A percentile compares a stretch with the other conserved stretches of the same genome.
Conservation (phyloP, 2,113 vertebrate species). For the Sialia sialis region DNA sequence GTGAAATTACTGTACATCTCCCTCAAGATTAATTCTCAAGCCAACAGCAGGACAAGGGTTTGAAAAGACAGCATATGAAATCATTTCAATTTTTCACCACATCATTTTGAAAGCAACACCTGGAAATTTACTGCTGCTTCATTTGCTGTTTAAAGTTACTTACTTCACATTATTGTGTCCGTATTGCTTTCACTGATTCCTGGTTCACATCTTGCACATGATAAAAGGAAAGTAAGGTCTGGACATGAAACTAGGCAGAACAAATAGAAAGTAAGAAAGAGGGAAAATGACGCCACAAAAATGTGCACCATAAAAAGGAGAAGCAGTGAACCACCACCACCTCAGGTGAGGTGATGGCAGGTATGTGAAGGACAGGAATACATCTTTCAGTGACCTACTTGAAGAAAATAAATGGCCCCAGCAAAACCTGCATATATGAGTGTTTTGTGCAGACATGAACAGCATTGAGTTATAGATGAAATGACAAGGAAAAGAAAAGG, state of each 20-base stretch:
- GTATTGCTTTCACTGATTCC: neutral
- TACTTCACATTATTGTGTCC: neutral
- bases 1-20: too few relatives aligned
- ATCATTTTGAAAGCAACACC: neutral
- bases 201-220: neutral
- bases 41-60: neutral
- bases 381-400: neutral
- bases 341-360: neutral
- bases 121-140: neutral
- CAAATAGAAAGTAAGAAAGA: neutral
- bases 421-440: neutral
- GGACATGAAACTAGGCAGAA: neutral
- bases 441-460: neutral
- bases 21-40: neutral
- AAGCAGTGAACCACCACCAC: neutral
- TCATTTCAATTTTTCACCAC: neutral
- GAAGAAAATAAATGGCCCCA: accelerated
- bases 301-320: neutral
- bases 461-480: neutral
- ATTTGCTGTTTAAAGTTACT: neutral
- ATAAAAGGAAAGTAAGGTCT: neutral
- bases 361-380: neutral
- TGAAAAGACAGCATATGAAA: neutral
- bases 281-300: neutral
- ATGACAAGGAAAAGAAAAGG: neutral